phyloP scores from a whole-genome alignment of 53 echinoderm and acorn worm genomes.

The Paelopatides confundens region DNA sequence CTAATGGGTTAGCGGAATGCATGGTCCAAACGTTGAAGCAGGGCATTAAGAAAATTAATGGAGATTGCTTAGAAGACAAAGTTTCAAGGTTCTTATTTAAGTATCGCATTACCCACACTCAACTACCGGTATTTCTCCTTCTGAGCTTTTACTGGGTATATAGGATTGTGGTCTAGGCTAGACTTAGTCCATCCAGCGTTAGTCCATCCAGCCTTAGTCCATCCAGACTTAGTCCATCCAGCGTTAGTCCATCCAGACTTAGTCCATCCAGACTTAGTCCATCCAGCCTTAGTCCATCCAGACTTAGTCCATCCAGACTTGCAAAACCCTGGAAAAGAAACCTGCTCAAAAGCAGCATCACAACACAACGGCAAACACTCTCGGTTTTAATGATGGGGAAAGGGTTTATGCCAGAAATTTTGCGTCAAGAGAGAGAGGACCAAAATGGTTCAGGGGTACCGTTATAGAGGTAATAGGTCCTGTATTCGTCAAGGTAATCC shows the following conservation, averaged over 20 bases:
- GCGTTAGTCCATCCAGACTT: too few species aligned
- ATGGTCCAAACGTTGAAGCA: conserved; percentile 26
- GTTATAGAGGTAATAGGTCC: not conserved
- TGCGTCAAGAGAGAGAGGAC: conserved; percentile 17
- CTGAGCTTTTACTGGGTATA: too few species aligned
- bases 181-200: not conserved
- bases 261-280: not conserved
- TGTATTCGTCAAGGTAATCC: too few species aligned
- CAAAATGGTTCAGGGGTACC: not conserved
- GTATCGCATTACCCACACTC: not conserved
- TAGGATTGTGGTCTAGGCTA: not conserved
- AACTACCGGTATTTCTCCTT: not conserved
- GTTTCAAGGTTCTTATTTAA: too few species aligned
- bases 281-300: too few species aligned
- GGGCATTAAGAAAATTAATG: conserved; percentile 3
- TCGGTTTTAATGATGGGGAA: not conserved
- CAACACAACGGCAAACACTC: not conserved
- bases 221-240: too few species aligned
- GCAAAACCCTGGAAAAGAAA: not conserved
- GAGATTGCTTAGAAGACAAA: too few species aligned
- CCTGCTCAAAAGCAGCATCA: not conserved
- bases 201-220: not conserved
- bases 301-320: not conserved
- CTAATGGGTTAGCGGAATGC: conserved; percentile 40
- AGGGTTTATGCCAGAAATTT: too few species aligned